Evolutionary conservation across 2,888 invertebrate species (phyloP), one percentile per base, ranked within the genome.

Genomic region (Melinaea marsaeus): DNA sequence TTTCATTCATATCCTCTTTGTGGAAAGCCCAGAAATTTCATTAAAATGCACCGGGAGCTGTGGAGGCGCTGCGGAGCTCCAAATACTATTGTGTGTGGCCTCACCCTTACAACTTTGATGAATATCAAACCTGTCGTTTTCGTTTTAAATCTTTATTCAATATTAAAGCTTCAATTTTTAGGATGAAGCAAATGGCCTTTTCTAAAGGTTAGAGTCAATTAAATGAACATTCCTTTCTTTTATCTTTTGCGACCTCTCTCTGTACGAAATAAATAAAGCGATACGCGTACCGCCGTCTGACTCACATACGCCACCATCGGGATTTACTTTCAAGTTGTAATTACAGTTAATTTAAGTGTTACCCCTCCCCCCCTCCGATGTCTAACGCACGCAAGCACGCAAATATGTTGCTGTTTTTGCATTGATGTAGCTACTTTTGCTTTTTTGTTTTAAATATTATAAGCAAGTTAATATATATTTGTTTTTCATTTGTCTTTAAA

Each of bases 331-430:
- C 81, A 80, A 88, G 84, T 83, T 82, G 86, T 89, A 88, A 90
- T 87, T 88, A 88, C 86, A 85, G 86, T 84, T 85, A 88, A 88
- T 88, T 90, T 90, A 86, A 88, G 85, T 86, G 84, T 85, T 82
- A 84, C 86, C 81, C 79, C 82, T 79, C 82, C 81, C 79, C 82
- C 22, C 22, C 79, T 81, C 81, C 83, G 80, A 84, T 85, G 75
- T 79, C 79, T 73, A 75, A 83, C 78, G 78, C 90, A 90, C 90
- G 90, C 90, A 80, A 90, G 68, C 90, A 89, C 90, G 90, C 88
- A 79, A 88, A 70, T 73, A 67, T 60, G 62, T 69, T 42, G 42
- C 7, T 42, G 7, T 37, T 42, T 42, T 22, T 22, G 22, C 22
- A 9, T 9, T 42, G 11, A 9, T 42, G 9, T 9, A 42, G 42